Conservation (phyloP, 2,888 invertebrate genomes). For the Diarsia rubi region DNA sequence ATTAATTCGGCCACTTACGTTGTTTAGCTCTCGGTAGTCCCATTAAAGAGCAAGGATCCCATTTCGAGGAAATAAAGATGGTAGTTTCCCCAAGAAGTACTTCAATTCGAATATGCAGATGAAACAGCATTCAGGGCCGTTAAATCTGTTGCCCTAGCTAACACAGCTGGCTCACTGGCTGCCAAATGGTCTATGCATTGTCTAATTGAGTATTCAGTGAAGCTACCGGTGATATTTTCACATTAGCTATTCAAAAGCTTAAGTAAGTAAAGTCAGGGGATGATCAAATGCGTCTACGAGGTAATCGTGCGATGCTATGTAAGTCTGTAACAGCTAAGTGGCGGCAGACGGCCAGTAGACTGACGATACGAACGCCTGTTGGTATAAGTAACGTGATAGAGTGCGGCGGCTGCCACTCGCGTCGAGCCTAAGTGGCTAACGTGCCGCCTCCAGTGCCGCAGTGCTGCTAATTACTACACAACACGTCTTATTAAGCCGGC, state of each 20-base stretch:
- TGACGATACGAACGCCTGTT: neutral
- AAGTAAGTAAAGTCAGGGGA: neutral
- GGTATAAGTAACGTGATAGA: slow-evolving; percentile 16
- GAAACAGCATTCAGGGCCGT: neutral
- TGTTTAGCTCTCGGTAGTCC: slow-evolving; percentile 13
- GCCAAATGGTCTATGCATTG: neutral
- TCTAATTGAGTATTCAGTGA: slow-evolving; percentile 13
- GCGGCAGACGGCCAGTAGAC: slow-evolving; percentile 28
- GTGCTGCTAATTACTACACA: slow-evolving; percentile 38
- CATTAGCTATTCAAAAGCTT: neutral
- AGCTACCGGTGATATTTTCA: neutral
- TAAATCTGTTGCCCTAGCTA: neutral
- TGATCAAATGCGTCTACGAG: slow-evolving; percentile 12
- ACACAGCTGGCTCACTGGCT: neutral
- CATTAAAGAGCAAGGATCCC: neutral
- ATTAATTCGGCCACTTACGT: slow-evolving; percentile 23
- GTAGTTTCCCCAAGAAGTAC: neutral
- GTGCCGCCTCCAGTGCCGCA: slow-evolving; percentile 18
- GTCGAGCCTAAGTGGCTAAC: neutral
- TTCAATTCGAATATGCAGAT: slow-evolving; percentile 4
- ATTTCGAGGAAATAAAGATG: neutral
- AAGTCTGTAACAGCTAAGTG: slow-evolving; percentile 6
- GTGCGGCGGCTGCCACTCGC: slow-evolving; percentile 6
- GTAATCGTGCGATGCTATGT: slow-evolving; percentile 4
- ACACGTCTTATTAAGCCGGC: slow-evolving; percentile 35